Evolutionary conservation across 2,797 vertebrate genomes (phyloP), one percentile per base, ranked within the genome.

Genomic region (Rhabdomys pumilio): DNA sequence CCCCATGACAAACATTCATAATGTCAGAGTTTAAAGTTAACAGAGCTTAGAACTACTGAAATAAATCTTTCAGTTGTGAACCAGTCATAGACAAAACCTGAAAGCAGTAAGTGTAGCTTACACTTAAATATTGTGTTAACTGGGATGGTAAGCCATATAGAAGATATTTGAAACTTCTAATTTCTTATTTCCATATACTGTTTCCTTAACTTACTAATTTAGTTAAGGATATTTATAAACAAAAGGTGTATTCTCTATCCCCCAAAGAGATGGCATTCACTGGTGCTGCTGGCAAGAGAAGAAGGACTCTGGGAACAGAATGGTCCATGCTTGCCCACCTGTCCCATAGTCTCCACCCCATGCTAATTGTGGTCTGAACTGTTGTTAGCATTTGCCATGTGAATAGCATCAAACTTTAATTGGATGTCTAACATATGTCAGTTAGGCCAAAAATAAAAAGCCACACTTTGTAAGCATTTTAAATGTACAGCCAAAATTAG

Each of bases 401-500:
- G 55, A 92, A 53, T 95, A 61, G 84, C 3, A 87, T 67, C 26
- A 90, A 59, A 59, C 65, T 96, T 96, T 57, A 96, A 3, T 69
- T 82, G 65, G 13, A 83, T 92, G 31, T 73, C 90, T 97, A 61
- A 47, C 44, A 69, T 93, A n/a, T 85, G 72, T 96, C 76, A 87
- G 17, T 93, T 59, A 29, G 55, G 96, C n/a, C 88, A 89, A 86
- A 97, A 97, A 90, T 93, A 96, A 83, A 96, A 90, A 47, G 10
- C 95, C 90, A 85, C 24, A 83, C 94, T 95, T 95, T 93, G 29
- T 50, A 91, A 94, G 89, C 81, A 89, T 96, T 96, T 94, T 88
- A 95, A 97, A 91, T 92, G 57, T 91, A 89, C 47, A 44, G 72
- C 84, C 91, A 38, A 95, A 87, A 63, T 94, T 93, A 95, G 91